Evolutionary conservation across 2,797 vertebrate genomes (phyloP), one percentile per base, ranked within the genome.

Genomic region (Halcyon smyrnensis): DNA sequence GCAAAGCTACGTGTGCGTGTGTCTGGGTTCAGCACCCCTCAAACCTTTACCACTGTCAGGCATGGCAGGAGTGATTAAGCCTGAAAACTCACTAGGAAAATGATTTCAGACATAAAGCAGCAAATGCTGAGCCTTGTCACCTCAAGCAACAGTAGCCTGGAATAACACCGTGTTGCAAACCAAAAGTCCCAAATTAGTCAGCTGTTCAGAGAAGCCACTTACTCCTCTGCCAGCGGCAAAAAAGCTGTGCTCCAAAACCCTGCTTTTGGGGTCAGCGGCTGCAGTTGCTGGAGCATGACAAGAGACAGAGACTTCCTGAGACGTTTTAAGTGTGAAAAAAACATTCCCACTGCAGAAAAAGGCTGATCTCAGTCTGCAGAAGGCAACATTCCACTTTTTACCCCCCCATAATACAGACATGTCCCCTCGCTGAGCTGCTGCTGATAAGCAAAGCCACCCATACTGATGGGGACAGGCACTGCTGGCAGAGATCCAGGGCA

Each of bases 371-470:
- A 8, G 41, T 8, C 63, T 2, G 0, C 48, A 11, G n/a, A 60
- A 28, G 43, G 37, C 45, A 51, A 20, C 37, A 21, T 64, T 13
- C 28, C 28, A 3, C 60, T 51, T 34, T 24, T 39, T 28, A 43
- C 50, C 7, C 62, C 41, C 25, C 41, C 1, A 0, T 5, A 32
- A 56, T 1, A 5, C 14, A 4, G 50, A 30, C 27, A 51, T 51
- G 27, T 51, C 8, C 50, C 28, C 19, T 20, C 2, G 15, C 60
- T 5, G 21, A 28, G 60, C 16, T 45, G 25, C 43, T 73, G 59
- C 21, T 24, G 25, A 9, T 2, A 9, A 71, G 48, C 34, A 14
- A 34, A 28, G 4, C 30, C 50, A 0, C 1, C 2, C 0, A 34
- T 10, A 19, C 24, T 1, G 11, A 37, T 0, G 6, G 18, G 60